Conservation (phyloP, 2,797 vertebrate species). For the Pangasius mekongensis region DNA sequence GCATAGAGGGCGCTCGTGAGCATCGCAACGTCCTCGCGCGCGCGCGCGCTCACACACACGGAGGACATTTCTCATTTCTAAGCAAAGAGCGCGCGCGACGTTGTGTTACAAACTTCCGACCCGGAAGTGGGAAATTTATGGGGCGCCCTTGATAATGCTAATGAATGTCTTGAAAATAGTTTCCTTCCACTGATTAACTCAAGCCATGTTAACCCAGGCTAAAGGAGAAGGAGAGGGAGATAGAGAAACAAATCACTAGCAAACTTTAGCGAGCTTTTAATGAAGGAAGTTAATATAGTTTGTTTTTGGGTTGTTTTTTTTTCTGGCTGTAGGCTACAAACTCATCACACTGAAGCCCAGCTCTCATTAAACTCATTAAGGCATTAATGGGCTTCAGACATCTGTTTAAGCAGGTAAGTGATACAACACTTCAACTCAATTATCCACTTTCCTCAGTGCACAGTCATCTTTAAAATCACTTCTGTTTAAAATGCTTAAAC, state of each 20-base stretch:
- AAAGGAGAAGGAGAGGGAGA: background rate
- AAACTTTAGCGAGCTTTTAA: background rate
- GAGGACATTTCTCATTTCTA: background rate
- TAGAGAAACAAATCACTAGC: background rate
- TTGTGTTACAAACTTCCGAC: background rate
- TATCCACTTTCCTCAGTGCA: background rate
- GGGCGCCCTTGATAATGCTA: background rate
- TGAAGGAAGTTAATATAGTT: constrained; percentile 10
- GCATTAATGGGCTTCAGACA: background rate
- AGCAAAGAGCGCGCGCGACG: background rate
- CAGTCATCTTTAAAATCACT: background rate
- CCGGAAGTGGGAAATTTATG: background rate
- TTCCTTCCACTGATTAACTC: background rate
- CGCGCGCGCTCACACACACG: background rate
- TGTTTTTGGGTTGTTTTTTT: background rate
- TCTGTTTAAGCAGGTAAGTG: constrained; percentile 23
- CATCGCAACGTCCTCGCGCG: background rate
- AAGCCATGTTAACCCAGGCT: background rate
- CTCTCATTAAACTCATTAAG: constrained; percentile 13
- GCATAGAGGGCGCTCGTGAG: background rate
- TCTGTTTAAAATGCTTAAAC: background rate
- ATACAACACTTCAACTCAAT: background rate
- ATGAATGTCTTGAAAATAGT: background rate
- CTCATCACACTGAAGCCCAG: constrained; percentile 1
- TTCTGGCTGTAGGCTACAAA: background rate